These are phyloP conservation scores for Drosophila varians DNA, from an alignment of 1,140 invertebrate species.

Conservation along the genomic window DNA sequence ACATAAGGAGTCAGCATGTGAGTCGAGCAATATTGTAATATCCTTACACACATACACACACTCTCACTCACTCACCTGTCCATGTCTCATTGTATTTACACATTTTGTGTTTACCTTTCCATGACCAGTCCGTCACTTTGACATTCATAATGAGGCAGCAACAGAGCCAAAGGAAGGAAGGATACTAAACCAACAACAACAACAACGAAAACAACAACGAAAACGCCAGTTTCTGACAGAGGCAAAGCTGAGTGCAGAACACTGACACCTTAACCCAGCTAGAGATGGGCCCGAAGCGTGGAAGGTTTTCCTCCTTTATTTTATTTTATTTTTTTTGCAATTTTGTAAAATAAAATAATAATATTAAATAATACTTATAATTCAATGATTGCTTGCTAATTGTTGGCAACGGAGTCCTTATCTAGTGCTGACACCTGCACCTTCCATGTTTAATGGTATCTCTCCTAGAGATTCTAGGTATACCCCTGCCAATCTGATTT, in stretches of 20 bases:
- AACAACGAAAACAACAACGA: conserved; percentile 25
- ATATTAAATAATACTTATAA: too few species aligned
- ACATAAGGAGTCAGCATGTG: conserved; percentile 47
- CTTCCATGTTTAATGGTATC: too few species aligned
- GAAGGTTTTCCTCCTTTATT: neutral
- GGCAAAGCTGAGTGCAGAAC: conserved; percentile 69
- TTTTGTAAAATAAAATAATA: too few species aligned
- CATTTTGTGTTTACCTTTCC: conserved; percentile 79
- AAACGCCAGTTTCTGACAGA: conserved; percentile 74
- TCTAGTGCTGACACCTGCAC: too few species aligned
- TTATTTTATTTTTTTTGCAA: neutral
- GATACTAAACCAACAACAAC: conserved; percentile 12
- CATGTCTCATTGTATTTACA: conserved; percentile 73
- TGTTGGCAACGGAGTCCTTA: too few species aligned
- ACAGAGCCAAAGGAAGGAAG: conserved; percentile 38
- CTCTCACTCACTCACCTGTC: conserved; percentile 22
- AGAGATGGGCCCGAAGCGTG: conserved; percentile 40
- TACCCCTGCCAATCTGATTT: too few species aligned
- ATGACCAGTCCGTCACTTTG: conserved; percentile 81
- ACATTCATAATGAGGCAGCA: conserved; percentile 78
- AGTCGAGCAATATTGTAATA: conserved; percentile 36
- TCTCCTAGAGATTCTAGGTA: too few species aligned
- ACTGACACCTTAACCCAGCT: conserved; percentile 47
- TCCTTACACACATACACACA: conserved; percentile 9
- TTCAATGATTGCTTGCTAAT: too few species aligned